Evolutionary conservation across 2,113 vertebrate species (phyloP).

Genomic region (Cygnus atratus): DNA sequence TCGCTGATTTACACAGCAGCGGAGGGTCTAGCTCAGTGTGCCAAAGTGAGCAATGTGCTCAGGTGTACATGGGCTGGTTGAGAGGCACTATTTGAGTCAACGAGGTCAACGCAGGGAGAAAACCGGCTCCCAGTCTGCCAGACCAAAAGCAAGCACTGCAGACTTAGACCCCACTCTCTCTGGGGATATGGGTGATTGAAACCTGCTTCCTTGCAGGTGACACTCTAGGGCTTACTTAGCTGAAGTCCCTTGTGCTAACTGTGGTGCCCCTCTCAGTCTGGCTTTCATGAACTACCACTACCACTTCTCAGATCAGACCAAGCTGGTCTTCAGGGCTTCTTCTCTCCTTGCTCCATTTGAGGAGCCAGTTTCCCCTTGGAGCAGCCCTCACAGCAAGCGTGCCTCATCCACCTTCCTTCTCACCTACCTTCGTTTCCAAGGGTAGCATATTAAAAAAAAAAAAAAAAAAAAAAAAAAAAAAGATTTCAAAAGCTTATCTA

Average conservation of each 20-base stretch:
- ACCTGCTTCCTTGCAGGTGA: conserved; percentile 20
- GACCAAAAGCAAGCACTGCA: not conserved
- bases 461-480: no score
- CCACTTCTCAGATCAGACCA: not conserved
- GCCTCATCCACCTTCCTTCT: not conserved
- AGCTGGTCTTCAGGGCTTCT: not conserved
- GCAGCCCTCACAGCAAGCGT: not conserved
- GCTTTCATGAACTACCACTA: not conserved
- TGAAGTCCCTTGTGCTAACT: not conserved
- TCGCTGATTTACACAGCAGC: conserved; percentile 48
- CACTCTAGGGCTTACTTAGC: not conserved
- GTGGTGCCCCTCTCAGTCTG: not conserved
- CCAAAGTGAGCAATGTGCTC: not conserved
- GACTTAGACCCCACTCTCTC: not conserved
- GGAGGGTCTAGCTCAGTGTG: conserved; percentile 7
- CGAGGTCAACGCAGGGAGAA: not conserved
- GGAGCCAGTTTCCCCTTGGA: not conserved
- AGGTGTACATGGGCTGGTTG: not conserved
- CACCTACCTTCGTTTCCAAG: not conserved
- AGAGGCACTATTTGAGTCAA: conserved; percentile 51
- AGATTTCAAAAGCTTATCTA: not conserved
- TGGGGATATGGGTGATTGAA: not conserved
- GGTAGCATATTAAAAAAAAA: not conserved
- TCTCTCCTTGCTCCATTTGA: not conserved
- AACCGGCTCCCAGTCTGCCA: not conserved